Evolutionary conservation across 2,888 invertebrate species (phyloP).

Genomic region (Cryptophagus acutangulus): DNA sequence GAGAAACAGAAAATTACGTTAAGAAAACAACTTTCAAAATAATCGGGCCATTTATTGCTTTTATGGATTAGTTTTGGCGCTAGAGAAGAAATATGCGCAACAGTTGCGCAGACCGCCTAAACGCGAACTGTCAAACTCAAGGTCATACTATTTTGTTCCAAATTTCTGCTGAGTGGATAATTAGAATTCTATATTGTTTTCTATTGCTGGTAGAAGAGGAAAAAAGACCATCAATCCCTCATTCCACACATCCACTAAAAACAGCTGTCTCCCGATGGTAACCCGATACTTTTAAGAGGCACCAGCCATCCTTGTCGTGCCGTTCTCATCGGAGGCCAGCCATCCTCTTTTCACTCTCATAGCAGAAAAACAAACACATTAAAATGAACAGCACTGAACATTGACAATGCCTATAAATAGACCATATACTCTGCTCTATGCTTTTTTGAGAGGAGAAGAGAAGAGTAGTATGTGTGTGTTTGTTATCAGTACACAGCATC

Average conservation of each 20-base stretch:
- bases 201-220: constrained; percentile 13
- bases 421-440: constrained; percentile 47
- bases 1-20: too few species aligned
- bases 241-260: constrained; percentile 43
- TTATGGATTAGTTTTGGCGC: too few species aligned
- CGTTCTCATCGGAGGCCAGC: constrained; percentile 20
- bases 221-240: constrained; percentile 32
- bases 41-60: too few species aligned
- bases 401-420: constrained; percentile 51
- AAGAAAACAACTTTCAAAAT: too few species aligned
- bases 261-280: constrained; percentile 49
- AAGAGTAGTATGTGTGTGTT: too few species aligned
- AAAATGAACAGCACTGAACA: constrained; percentile 50
- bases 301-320: constrained; percentile 33
- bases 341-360: constrained; percentile 36
- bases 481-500: constrained; percentile 33
- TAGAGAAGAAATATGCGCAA: too few species aligned
- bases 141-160: too few species aligned
- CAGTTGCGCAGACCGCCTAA: too few species aligned
- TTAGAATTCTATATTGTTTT: constrained; percentile 23
- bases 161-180: too few species aligned
- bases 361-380: constrained; percentile 50
- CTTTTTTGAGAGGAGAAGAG: too few species aligned
- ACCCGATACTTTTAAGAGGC: constrained; percentile 50
- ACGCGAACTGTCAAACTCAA: too few species aligned